Base-by-base conservation (phyloP, 2,113 vertebrate genomes). In the Plecotus auritus region DNA sequence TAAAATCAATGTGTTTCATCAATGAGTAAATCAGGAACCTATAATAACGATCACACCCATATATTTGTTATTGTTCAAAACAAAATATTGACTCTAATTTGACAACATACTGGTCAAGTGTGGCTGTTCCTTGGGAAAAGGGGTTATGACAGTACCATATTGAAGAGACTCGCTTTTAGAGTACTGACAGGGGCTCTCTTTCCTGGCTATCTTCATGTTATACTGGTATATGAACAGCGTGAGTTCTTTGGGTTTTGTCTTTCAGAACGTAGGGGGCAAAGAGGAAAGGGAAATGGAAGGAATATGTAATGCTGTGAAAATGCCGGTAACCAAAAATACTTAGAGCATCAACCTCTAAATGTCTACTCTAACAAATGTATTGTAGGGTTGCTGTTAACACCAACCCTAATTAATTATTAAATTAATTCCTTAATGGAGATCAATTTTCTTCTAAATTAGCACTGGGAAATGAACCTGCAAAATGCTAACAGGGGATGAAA, bases 381-480 rank as follows among this genome's bases (percentile, higher is more conserved):
- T 47, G 59, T 32, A 16, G 7, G 13, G 7, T 72, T 51, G 73
- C 32, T 85, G 13, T 93, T 56, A 97, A 47, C 22, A 93, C 23
- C 28, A 7, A 72, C 30, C 18, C 7, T 83, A 92, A 95, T 90
- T 91, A 96, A 92, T 97, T 96, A 40, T 40, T 96, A 93, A 82
- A 61, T 94, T 67, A 85, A 42, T 91, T 81, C 7, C 7, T 88
- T 96, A 92, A 35, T 72, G 32, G 40, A 88, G 66, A n/a, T 84
- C 82, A 74, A 92, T 83, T 91, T 23, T 56, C n/a, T 72, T 93
- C 73, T 76, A 96, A 97, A 96, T 94, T 82, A 94, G 5, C 66
- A 92, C 18, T 22, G 22, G 61, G 11, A 81, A 97, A 85, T 72
- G 12, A 70, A 47, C 13, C 30, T 7, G 0, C 80, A 32, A 72